Evolutionary conservation across 2,113 vertebrate species (phyloP).

Genomic region (Eurypyga helias): DNA sequence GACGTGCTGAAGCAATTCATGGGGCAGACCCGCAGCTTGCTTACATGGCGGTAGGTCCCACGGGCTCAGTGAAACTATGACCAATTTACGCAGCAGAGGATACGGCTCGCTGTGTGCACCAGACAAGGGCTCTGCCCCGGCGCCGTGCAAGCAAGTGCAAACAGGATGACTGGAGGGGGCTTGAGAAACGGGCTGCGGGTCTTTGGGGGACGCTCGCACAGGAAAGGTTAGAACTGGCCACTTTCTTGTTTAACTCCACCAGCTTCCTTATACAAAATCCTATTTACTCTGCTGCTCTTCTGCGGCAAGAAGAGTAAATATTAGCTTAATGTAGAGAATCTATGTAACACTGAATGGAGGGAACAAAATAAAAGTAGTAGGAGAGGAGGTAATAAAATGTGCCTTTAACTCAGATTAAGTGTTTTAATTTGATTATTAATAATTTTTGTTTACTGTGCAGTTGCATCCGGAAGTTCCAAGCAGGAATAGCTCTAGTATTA

Average conservation of each 20-base stretch:
- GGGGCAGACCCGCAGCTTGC: constrained; percentile 6
- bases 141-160: neutral
- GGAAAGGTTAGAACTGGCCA: constrained; percentile 44
- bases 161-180: neutral
- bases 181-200: neutral
- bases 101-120: neutral
- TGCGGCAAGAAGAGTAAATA: constrained; percentile 60
- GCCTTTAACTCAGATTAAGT: neutral
- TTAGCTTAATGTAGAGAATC: constrained; percentile 65
- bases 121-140: neutral
- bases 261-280: constrained; percentile 33
- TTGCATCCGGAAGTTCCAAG: neutral
- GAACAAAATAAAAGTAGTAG: neutral
- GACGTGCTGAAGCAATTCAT: constrained; percentile 16
- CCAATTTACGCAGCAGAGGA: neutral
- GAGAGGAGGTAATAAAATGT: constrained; percentile 2
- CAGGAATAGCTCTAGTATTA: neutral
- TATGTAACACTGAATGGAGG: constrained; percentile 9
- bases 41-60: neutral
- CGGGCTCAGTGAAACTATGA: neutral
- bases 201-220: constrained; percentile 9
- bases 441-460: neutral
- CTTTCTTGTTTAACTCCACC: constrained; percentile 57
- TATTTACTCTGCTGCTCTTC: constrained; percentile 66
- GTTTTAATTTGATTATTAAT: neutral